A percentile compares a stretch with the other conserved stretches of the same genome.
phyloP scores from a whole-genome alignment of 1,140 invertebrate genomes.

The Drosophila oshimai region DNA sequence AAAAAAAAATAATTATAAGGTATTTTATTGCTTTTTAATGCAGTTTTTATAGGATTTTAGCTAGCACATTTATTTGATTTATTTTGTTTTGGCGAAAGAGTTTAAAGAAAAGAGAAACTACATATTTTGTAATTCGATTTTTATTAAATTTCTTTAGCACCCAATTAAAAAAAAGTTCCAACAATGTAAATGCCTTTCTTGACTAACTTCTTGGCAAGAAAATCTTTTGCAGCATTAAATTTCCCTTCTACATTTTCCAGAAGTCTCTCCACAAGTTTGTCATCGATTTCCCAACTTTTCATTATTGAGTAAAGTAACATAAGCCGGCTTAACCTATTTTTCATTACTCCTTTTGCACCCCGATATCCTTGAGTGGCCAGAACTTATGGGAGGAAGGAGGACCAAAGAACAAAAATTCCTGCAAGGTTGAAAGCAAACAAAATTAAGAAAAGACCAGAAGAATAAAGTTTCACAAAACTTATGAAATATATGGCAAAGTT shows the following conservation, averaged over 20 bases:
- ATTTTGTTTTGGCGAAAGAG: too few species aligned
- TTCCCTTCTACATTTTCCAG: neutral
- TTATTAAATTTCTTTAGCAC: too few species aligned
- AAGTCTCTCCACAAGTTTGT: slow-evolving; percentile 4
- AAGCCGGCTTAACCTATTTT: slow-evolving; percentile 33
- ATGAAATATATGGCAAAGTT: slow-evolving; percentile 65
- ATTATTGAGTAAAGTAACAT: slow-evolving; percentile 32
- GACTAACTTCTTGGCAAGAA: neutral
- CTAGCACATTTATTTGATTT: neutral
- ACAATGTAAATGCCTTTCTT: neutral
- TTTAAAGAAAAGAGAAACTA: too few species aligned
- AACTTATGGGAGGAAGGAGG: slow-evolving; percentile 34
- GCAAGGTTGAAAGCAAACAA: slow-evolving; percentile 24
- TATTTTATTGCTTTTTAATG: neutral
- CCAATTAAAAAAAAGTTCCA: too few species aligned
- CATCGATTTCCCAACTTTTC: slow-evolving; percentile 38
- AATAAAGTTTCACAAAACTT: slow-evolving; percentile 45
- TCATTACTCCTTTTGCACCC: slow-evolving; percentile 19
- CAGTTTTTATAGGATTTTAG: neutral
- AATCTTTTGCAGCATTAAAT: slow-evolving; percentile 6
- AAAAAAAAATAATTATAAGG: neutral
- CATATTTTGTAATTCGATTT: too few species aligned
- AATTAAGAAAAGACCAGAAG: neutral
- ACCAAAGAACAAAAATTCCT: slow-evolving; percentile 4
- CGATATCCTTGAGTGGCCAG: slow-evolving; percentile 19